These are phyloP conservation scores for Drymodes brunneopygia DNA, from an alignment of 2,113 vertebrate species.

Conservation along the genomic window DNA sequence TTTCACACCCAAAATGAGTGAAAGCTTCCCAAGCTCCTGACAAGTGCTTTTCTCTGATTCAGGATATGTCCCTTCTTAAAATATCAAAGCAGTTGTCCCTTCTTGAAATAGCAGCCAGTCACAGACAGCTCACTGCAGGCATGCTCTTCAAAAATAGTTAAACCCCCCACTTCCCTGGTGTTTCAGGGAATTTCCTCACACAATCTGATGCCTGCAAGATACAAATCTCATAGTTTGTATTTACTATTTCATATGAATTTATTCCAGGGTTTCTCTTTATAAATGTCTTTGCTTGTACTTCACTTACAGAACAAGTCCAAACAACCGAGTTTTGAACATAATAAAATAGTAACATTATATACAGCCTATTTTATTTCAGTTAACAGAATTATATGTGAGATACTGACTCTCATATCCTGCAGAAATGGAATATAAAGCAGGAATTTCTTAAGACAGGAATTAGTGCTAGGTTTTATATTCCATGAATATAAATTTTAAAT, in stretches of 20 bases:
- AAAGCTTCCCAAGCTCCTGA: not conserved
- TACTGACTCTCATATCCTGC: not conserved
- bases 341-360: not conserved
- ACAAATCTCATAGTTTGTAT: not conserved
- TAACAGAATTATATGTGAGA: not conserved
- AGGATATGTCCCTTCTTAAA: not conserved
- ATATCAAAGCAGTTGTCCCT: not conserved
- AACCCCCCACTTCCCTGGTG: not conserved
- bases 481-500: not conserved
- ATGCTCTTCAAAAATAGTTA: not conserved
- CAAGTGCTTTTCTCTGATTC: not conserved
- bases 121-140: not conserved
- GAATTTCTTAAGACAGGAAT: not conserved
- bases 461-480: not conserved
- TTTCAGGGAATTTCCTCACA: not conserved
- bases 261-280: not conserved
- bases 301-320: not conserved
- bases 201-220: not conserved
- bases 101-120: not conserved
- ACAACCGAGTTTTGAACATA: not conserved
- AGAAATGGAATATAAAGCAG: not conserved
- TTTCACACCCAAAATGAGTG: not conserved
- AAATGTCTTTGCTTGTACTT: not conserved
- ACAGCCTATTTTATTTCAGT: not conserved
- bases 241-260: not conserved